phyloP scores from a whole-genome alignment of 2,113 vertebrate genomes.

The Arvicanthis niloticus region DNA sequence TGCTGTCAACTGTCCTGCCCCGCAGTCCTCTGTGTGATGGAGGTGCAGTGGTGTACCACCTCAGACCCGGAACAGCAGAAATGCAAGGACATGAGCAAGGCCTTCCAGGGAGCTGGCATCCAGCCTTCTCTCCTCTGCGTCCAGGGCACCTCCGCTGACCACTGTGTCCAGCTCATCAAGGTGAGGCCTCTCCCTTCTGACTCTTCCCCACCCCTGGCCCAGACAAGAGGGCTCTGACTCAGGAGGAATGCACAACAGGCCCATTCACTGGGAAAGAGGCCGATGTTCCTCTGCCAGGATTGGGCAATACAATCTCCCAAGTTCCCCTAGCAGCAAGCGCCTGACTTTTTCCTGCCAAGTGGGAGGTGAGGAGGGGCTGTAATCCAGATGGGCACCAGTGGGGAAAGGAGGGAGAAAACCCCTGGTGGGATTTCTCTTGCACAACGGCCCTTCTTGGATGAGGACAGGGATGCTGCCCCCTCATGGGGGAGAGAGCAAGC shows the following conservation, averaged over 20 bases:
- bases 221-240: conserved; percentile 63
- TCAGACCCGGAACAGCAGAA: conserved; percentile 90
- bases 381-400: background rate
- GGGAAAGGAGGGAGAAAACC: background rate
- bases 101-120: conserved; percentile 88
- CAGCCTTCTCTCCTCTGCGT: conserved; percentile 89
- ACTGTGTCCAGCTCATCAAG: conserved; percentile 90
- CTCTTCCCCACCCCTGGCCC: background rate
- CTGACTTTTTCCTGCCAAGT: conserved; percentile 7
- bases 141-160: conserved; percentile 76
- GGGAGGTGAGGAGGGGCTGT: background rate
- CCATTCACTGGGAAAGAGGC: conserved; percentile 54
- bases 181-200: conserved; percentile 84
- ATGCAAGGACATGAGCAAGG: conserved; percentile 90
- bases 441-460: background rate
- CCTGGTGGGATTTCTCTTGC: background rate
- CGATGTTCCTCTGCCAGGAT: background rate
- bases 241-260: conserved; percentile 50
- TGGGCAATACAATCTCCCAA: background rate
- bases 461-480: background rate
- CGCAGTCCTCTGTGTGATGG: conserved; percentile 85
- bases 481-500: background rate
- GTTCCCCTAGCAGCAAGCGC: conserved; percentile 41
- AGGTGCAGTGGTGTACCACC: conserved; percentile 93
- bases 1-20: background rate